Percentiles rank a stretch among this genome's conserved stretches.
Conservation (phyloP, 2,113 vertebrate genomes). For the Tetrao urogallus region DNA sequence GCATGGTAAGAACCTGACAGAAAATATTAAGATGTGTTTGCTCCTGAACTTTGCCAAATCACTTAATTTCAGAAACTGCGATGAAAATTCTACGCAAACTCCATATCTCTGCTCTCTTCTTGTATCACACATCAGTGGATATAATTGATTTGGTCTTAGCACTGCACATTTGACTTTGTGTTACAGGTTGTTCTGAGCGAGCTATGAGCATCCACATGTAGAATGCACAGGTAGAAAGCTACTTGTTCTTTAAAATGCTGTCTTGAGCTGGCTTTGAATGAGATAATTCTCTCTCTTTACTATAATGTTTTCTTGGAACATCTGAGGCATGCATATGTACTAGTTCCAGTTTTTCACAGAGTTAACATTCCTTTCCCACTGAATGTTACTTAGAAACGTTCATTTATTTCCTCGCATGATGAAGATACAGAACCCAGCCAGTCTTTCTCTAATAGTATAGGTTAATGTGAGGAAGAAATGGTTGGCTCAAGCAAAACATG, state of each 20-base stretch:
- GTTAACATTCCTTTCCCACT: not conserved
- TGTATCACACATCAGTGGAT: not conserved
- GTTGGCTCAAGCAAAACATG: not conserved
- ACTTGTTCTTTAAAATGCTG: not conserved
- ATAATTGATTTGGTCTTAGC: conserved; percentile 47
- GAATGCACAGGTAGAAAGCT: not conserved
- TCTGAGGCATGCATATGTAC: not conserved
- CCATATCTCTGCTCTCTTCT: not conserved
- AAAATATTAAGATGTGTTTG: not conserved
- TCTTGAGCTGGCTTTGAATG: not conserved
- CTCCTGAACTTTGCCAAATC: not conserved
- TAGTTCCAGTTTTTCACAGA: not conserved
- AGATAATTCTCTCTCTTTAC: not conserved
- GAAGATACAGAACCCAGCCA: not conserved
- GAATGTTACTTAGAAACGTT: not conserved
- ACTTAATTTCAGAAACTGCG: not conserved
- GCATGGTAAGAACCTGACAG: not conserved
- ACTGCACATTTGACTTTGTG: conserved; percentile 37
- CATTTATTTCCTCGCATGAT: not conserved
- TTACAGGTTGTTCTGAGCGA: not conserved
- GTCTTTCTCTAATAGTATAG: not conserved
- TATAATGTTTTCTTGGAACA: not conserved
- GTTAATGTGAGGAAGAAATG: not conserved
- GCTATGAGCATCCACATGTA: not conserved
- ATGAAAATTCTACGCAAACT: not conserved